Percentiles rank a stretch among this genome's conserved stretches.
These are phyloP conservation scores for Penaeus indicus DNA, from an alignment of 1,140 invertebrate genomes.

Conservation along the genomic window DNA sequence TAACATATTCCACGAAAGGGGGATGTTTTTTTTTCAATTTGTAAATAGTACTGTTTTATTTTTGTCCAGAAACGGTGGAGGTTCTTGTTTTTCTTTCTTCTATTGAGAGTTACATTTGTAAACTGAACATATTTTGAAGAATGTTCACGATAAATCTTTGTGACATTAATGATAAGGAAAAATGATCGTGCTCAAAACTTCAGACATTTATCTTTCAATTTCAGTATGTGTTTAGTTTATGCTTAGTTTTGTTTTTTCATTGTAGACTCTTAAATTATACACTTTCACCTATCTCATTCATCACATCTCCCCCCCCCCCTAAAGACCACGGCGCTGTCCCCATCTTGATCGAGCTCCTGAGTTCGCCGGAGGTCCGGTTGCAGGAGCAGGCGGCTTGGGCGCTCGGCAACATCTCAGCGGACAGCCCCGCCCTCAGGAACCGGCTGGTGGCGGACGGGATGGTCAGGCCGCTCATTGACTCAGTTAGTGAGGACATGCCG, in stretches of 20 bases:
- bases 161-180: background rate
- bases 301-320: background rate
- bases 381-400: constrained; percentile 37
- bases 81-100: too few relatives aligned
- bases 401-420: constrained; percentile 23
- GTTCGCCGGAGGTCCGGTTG: background rate
- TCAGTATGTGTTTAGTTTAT: too few relatives aligned
- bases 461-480: background rate
- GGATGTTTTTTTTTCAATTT: too few relatives aligned
- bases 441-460: constrained; percentile 7
- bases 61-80: too few relatives aligned
- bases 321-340: background rate
- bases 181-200: too few relatives aligned
- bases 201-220: too few relatives aligned
- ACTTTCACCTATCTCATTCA: background rate
- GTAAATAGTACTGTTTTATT: background rate
- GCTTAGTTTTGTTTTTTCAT: background rate
- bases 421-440: background rate
- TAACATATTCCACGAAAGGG: too few relatives aligned
- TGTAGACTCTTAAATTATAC: too few relatives aligned
- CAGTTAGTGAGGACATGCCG: background rate
- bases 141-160: too few relatives aligned
- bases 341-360: background rate
- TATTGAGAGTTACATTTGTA: too few relatives aligned
- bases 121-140: too few relatives aligned